Percentiles rank a stretch among this genome's conserved stretches.
Evolutionary conservation across 2,888 invertebrate species (phyloP).

Genomic region (Dusona sp.): DNA sequence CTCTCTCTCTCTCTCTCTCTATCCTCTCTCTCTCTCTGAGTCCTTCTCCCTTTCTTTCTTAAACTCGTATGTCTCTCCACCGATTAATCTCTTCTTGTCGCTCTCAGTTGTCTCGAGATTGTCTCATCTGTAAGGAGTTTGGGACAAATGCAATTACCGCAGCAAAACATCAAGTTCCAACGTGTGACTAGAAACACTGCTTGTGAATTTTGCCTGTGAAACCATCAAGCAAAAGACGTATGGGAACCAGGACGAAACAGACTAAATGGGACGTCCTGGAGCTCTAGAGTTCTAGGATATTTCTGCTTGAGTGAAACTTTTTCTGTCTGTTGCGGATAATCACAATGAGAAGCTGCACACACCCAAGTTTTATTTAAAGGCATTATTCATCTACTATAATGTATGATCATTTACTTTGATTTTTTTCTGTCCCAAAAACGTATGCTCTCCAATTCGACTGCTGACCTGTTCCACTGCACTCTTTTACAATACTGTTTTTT

Average conservation of each 20-base stretch:
- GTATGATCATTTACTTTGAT: neutral
- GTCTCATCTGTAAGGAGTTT: conserved; percentile 60
- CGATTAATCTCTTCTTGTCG: conserved; percentile 22
- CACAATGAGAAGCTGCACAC: too few species aligned
- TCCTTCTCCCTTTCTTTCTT: conserved; percentile 10
- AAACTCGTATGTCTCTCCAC: neutral
- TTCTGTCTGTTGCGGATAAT: too few species aligned
- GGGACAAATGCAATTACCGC: conserved; percentile 69
- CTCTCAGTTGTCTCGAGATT: conserved; percentile 25
- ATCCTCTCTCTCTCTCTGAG: neutral
- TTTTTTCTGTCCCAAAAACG: too few species aligned
- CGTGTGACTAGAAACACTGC: conserved; percentile 46
- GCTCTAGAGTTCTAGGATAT: neutral
- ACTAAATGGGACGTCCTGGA: conserved; percentile 5
- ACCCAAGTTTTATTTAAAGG: neutral
- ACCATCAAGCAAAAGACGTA: conserved; percentile 16
- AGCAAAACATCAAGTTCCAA: conserved; percentile 63
- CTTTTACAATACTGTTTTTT: neutral
- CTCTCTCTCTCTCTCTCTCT: conserved; percentile 34
- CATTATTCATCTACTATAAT: neutral
- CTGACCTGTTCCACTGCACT: too few species aligned
- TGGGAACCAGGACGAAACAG: conserved; percentile 39
- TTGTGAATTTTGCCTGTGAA: conserved; percentile 16
- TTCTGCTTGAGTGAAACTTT: neutral
- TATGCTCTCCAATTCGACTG: too few species aligned